Percentiles rank a stretch among this genome's conserved stretches.
These are phyloP conservation scores for Mythimna lalbum DNA, from an alignment of 2,888 invertebrate species.

Conservation along the genomic window DNA sequence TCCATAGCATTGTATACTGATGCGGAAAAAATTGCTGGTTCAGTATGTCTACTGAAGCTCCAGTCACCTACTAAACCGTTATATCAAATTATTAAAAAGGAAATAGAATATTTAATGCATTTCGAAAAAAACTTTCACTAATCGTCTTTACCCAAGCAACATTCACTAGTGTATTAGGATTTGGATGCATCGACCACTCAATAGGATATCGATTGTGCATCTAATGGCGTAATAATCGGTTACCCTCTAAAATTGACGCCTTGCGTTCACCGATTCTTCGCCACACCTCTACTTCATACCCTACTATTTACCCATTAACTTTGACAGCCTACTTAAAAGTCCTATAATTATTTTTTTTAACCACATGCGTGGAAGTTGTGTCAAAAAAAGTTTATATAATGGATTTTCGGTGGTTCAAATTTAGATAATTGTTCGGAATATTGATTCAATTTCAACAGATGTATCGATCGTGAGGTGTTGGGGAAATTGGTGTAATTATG, in stretches of 20 bases:
- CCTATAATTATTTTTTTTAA: conserved; percentile 86
- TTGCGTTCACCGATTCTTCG: conserved; percentile 77
- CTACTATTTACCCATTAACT: conserved; percentile 90
- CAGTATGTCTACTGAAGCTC: not conserved
- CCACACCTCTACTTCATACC: conserved; percentile 76
- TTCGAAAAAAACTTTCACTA: not conserved
- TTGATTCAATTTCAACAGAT: conserved; percentile 81
- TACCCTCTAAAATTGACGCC: conserved; percentile 88
- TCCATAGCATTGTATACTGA: not conserved
- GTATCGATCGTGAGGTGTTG: conserved; percentile 64
- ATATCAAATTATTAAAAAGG: not conserved
- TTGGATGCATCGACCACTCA: conserved; percentile 71
- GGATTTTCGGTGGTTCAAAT: conserved; percentile 81
- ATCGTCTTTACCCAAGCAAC: conserved; percentile 1
- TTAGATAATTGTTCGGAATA: conserved; percentile 79
- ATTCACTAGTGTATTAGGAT: conserved; percentile 41
- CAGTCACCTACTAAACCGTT: not conserved
- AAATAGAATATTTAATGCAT: conserved; percentile 16
- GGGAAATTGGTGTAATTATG: conserved; percentile 68
- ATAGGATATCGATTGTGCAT: conserved; percentile 86
- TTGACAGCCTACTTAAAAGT: conserved; percentile 88
- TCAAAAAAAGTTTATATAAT: conserved; percentile 81
- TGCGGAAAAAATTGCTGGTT: too few species aligned
- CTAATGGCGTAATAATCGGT: conserved; percentile 88
- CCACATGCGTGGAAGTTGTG: conserved; percentile 78